phyloP scores from a whole-genome alignment of 1,140 invertebrate species.

The Drosophila persimilis region DNA sequence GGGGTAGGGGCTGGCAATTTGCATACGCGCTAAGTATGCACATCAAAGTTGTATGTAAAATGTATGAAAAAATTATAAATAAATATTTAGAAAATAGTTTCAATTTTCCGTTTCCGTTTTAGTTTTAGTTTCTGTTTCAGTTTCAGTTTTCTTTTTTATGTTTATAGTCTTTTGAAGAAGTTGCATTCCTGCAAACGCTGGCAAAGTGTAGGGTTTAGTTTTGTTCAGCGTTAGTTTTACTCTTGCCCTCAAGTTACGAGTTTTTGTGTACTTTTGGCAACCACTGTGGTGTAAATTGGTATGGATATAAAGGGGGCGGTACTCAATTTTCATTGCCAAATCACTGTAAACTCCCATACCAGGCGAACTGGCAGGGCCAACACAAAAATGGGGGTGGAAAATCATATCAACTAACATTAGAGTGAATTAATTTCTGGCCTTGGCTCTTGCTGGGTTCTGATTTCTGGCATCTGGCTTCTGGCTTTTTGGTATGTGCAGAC shows the following conservation, averaged over 20 bases:
- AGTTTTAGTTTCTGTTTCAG: constrained; percentile 32
- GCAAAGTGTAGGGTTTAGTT: constrained; percentile 41
- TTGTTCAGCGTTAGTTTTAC: constrained; percentile 41
- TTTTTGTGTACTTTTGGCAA: constrained; percentile 63
- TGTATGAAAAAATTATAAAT: constrained; percentile 74
- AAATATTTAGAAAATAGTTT: constrained; percentile 80
- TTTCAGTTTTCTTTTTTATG: constrained; percentile 23
- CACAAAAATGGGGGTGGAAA: constrained; percentile 46
- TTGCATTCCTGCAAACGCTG: constrained; percentile 56
- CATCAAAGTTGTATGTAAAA: constrained; percentile 54
- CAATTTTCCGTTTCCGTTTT: constrained; percentile 39
- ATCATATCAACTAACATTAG: constrained; percentile 20
- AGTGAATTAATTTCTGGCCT: constrained; percentile 40
- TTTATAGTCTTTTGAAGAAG: constrained; percentile 75
- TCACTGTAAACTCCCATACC: constrained; percentile 17
- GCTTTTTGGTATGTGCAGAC: constrained; percentile 71
- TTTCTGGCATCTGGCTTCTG: constrained; percentile 28
- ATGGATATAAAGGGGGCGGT: constrained; percentile 32
- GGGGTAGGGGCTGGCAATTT: constrained; percentile 6
- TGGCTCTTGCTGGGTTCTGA: constrained; percentile 31
- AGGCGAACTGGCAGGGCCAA: constrained; percentile 7
- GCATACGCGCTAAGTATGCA: constrained; percentile 50
- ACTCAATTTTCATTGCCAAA: constrained; percentile 52
- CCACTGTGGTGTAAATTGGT: constrained; percentile 46
- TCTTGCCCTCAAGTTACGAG: constrained; percentile 33